phyloP scores from a whole-genome alignment of 2,113 vertebrate genomes.

The Alligator mississippiensis region DNA sequence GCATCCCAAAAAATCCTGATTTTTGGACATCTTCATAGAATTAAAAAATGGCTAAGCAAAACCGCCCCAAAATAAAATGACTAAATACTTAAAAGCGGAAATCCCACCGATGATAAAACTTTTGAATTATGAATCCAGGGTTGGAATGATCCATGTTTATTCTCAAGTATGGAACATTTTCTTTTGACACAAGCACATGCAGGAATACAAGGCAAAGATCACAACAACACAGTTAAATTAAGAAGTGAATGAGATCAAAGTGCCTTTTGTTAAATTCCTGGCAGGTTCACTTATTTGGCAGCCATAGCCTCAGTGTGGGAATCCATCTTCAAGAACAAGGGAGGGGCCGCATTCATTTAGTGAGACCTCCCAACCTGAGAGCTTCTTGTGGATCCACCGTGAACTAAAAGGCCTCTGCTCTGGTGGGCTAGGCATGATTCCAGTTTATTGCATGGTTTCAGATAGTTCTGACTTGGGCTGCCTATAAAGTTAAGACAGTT shows the following conservation, averaged over 20 bases:
- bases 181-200: conserved; percentile 14
- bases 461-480: neutral
- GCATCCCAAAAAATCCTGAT: neutral
- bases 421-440: conserved; percentile 47
- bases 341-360: conserved; percentile 3
- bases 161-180: conserved; percentile 29
- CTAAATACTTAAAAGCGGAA: conserved; percentile 24
- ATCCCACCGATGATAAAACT: neutral
- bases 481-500: conserved; percentile 64
- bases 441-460: conserved; percentile 51
- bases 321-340: conserved; percentile 48
- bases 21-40: neutral
- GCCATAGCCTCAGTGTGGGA: conserved; percentile 13
- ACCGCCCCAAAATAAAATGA: neutral
- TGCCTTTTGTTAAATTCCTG: conserved; percentile 55
- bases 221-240: conserved; percentile 46
- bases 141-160: neutral
- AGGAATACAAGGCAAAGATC: conserved; percentile 18
- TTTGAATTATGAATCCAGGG: conserved; percentile 26
- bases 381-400: conserved; percentile 25
- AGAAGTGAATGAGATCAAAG: conserved; percentile 60
- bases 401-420: conserved; percentile 36
- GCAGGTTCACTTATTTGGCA: conserved; percentile 60
- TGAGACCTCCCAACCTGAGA: conserved; percentile 48
- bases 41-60: neutral